Evolutionary conservation across 2,797 vertebrate species (phyloP).

Genomic region (Phaenicophaeus curvirostris): DNA sequence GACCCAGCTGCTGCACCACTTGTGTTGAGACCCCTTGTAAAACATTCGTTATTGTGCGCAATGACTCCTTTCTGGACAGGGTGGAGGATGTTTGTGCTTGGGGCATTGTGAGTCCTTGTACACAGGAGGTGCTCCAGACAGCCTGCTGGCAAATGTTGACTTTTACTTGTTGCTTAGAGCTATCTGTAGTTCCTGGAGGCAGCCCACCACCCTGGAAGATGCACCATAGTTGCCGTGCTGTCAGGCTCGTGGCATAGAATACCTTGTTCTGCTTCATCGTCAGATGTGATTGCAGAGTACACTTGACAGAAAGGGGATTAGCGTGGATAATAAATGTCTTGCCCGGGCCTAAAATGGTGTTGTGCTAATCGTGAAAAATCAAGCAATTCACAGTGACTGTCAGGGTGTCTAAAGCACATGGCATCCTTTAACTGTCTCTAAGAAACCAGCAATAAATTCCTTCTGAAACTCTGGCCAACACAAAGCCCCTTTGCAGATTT

Average conservation of each 20-base stretch:
- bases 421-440: background rate
- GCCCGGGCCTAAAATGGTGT: background rate
- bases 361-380: background rate
- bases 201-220: background rate
- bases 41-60: background rate
- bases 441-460: background rate
- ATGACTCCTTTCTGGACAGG: background rate
- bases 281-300: background rate
- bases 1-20: background rate
- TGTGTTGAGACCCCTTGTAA: background rate
- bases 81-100: background rate
- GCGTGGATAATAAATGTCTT: background rate
- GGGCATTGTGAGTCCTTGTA: fast-evolving
- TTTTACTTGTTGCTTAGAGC: background rate
- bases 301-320: background rate
- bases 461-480: background rate
- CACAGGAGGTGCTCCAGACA: background rate
- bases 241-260: background rate
- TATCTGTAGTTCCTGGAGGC: background rate
- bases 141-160: fast-evolving
- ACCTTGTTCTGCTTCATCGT: background rate
- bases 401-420: background rate
- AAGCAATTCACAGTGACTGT: background rate
- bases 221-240: fast-evolving
- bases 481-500: background rate